Conservation (phyloP, 2,113 vertebrate genomes). For the Notothenia coriiceps region DNA sequence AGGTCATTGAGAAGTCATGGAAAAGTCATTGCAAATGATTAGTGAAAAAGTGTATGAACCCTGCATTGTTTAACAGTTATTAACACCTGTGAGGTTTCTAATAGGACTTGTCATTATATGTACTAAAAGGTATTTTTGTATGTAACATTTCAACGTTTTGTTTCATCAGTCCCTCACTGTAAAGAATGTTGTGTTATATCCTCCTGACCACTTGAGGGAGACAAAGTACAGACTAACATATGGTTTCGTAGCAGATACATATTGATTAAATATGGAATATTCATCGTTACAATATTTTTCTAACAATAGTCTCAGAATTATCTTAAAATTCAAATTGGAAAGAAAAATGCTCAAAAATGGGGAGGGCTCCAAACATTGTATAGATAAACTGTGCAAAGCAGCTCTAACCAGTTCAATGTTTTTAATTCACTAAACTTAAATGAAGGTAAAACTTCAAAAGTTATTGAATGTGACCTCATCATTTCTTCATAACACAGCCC, state of each 20-base stretch:
- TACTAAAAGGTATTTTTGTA: no score
- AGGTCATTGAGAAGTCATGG: no score
- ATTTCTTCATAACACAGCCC: background rate
- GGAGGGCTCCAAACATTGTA: background rate
- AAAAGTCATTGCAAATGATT: no score
- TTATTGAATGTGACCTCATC: background rate
- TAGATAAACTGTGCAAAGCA: slow-evolving; percentile 3
- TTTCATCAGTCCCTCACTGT: no score
- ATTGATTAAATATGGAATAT: background rate
- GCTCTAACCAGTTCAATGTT: background rate
- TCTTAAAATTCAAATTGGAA: background rate
- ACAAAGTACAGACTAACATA: slow-evolving; percentile 61
- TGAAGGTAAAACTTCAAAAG: background rate
- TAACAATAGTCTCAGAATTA: background rate
- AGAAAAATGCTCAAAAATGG: background rate
- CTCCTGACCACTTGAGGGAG: slow-evolving; percentile 69
- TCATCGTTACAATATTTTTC: background rate
- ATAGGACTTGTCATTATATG: no score
- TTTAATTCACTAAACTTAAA: background rate
- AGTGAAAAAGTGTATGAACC: no score
- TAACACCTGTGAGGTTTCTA: no score
- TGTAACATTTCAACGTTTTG: no score
- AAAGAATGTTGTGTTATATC: background rate
- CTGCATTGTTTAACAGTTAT: no score
- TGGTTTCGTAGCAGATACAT: no score